Evolutionary conservation across 2,113 vertebrate genomes (phyloP), one percentile per base, ranked within the genome.

Genomic region (Triplophysa siluroides): DNA sequence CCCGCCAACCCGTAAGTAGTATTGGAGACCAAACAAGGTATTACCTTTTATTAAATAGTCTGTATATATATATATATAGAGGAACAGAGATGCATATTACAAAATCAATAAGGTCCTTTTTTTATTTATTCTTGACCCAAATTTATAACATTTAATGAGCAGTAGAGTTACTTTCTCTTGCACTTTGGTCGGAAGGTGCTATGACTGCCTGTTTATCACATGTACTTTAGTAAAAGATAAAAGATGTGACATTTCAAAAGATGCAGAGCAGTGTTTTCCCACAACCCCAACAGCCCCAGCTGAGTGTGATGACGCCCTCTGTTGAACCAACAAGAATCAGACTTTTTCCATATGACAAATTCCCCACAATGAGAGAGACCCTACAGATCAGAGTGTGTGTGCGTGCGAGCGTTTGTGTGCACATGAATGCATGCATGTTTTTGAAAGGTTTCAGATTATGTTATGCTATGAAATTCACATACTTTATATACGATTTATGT

Each of bases 311-410:
- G 72, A 81, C 71, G 64, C 43, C 60, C 14, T 81, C 60, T 76
- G 18, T 63, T 38, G 45, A 81, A 81, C 62, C 79, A 71, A 80
- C 78, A 74, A 81, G 52, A 81, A 60, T 73, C 60, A 45, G 62
- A 73, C 29, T 61, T 68, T 75, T 76, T 68, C 71, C 72, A 68
- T 18, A 64, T 67, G 52, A 75, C 69, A 68, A 76, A 74, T 68
- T 81, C 52, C 54, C 72, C 79, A 80, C 61, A 73, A 43, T 14
- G 2, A 29, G 21, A 29, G 21, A 76, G 72, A 81, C 71, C 79
- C 72, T 64, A 8, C 4, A 66, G 26, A 33, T 19, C 9, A 33
- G 24, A 19, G 26, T 13, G 54, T 54, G 71, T 10, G 54, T 18
- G 56, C 13, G 50, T 69, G 13, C n/a, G 65, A 11, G 14, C 8